Conservation (phyloP, 2,113 vertebrate genomes). For the Tichodroma muraria region DNA sequence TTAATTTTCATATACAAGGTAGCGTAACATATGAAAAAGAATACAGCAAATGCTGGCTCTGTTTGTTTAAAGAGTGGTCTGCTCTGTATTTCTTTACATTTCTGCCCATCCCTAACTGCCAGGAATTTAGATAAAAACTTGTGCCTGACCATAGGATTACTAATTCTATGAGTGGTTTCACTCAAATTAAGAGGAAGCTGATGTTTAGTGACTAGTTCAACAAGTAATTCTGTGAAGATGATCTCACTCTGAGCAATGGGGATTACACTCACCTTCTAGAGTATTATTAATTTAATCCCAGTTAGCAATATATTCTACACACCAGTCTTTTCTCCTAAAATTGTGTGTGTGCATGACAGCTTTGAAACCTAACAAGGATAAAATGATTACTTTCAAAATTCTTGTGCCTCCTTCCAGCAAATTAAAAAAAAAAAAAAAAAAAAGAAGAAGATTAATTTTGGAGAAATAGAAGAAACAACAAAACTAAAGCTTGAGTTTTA, state of each 20-base stretch:
- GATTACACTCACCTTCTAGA: background rate
- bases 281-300: background rate
- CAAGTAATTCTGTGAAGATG: background rate
- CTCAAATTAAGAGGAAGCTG: background rate
- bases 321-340: background rate
- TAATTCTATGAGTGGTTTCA: background rate
- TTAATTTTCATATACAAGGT: background rate
- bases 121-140: background rate
- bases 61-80: background rate
- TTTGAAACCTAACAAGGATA: background rate
- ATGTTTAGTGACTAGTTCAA: background rate
- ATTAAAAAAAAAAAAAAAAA: background rate
- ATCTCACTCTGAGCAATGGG: background rate
- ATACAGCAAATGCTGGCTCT: background rate
- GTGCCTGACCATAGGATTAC: background rate
- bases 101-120: background rate
- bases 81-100: background rate
- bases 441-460: too few relatives aligned
- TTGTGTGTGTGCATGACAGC: background rate
- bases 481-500: background rate
- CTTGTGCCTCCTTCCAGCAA: background rate
- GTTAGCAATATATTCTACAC: background rate
- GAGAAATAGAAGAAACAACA: background rate
- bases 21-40: background rate
- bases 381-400: background rate